These are phyloP conservation scores for Chelonoidis abingdonii DNA, from an alignment of 2,113 vertebrate genomes.

Conservation along the genomic window DNA sequence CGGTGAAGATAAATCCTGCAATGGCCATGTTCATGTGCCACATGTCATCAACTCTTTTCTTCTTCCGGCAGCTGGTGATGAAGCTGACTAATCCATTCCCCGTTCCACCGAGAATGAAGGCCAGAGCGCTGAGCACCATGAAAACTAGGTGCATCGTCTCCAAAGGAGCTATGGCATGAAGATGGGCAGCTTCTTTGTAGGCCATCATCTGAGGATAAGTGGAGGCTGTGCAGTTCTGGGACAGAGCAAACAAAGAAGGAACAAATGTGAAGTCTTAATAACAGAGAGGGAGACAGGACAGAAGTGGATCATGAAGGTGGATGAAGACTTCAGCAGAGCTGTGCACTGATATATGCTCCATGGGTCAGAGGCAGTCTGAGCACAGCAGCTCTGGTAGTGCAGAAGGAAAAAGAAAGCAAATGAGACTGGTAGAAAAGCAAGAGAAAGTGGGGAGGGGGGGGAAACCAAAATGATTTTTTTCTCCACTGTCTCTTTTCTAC, in stretches of 20 bases:
- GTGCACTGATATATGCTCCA: background rate
- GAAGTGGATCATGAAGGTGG: background rate
- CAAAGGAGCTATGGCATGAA: accelerated
- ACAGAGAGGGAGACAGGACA: background rate
- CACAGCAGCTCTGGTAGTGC: background rate
- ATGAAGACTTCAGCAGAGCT: background rate
- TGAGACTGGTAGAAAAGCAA: background rate
- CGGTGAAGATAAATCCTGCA: slow-evolving; percentile 87
- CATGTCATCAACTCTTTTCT: slow-evolving; percentile 83
- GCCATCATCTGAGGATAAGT: background rate
- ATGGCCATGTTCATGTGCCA: slow-evolving; percentile 88
- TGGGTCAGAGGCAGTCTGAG: background rate
- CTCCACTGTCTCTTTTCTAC: background rate
- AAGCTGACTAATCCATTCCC: slow-evolving; percentile 85
- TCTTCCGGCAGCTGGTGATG: slow-evolving; percentile 82
- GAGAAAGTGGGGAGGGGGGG: no score
- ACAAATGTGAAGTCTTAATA: background rate
- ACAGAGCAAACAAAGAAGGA: background rate
- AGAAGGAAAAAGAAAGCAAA: background rate
- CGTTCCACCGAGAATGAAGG: slow-evolving; percentile 78
- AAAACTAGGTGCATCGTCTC: slow-evolving; percentile 38
- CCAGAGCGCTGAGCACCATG: slow-evolving; percentile 79
- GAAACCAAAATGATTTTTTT: background rate
- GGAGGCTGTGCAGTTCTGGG: background rate
- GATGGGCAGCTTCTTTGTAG: background rate